Evolutionary conservation across 2,113 vertebrate genomes (phyloP), one percentile per base, ranked within the genome.

Genomic region (Nycticebus coucang): DNA sequence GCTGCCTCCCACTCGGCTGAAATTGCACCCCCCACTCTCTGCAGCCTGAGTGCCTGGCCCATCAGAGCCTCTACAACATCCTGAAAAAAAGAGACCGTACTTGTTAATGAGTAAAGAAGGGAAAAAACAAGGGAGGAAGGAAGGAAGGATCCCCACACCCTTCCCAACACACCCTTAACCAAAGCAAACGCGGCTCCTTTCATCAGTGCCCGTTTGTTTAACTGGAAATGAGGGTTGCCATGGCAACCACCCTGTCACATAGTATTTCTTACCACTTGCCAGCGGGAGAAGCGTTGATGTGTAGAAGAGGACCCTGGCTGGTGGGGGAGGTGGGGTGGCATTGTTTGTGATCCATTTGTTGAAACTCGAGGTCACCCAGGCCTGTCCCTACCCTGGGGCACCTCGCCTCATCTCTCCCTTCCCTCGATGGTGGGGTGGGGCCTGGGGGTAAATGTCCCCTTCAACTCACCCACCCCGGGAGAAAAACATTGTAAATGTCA

Each of bases 221-320:
- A 97, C 97, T 95, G 97, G 94, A 97, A 98, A 98, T 97, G 97
- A 97, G 94, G 72, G 97, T 97, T 98, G 87, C 93, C 96, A 97
- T 97, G 89, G 97, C 93, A 97, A 98, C 97, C 94, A 28, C 69
- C 87, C 97, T 98, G 97, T 97, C 97, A 98, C 96, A 97, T 85
- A 97, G 97, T 96, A 95, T 97, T 97, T 97, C 97, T 94, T 95
- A 95, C 96, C 96, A 94, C 89, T 97, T 96, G 94, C 93, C 96
- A 96, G 96, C 41, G 0, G 95, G 92, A 97, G 97, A 96, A 91
- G 95, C 95, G 50, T 80, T 96, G 96, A 86, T 96, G 91, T 97
- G 97, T 79, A 87, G 93, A 94, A 86, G 82, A 94, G 93, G 89
- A 87, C 89, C 86, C 93, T 72, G 83, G 45, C 84, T 81, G 93